phyloP scores from a whole-genome alignment of 2,113 vertebrate genomes.

The zebrafish (Danio rerio) region DNA sequence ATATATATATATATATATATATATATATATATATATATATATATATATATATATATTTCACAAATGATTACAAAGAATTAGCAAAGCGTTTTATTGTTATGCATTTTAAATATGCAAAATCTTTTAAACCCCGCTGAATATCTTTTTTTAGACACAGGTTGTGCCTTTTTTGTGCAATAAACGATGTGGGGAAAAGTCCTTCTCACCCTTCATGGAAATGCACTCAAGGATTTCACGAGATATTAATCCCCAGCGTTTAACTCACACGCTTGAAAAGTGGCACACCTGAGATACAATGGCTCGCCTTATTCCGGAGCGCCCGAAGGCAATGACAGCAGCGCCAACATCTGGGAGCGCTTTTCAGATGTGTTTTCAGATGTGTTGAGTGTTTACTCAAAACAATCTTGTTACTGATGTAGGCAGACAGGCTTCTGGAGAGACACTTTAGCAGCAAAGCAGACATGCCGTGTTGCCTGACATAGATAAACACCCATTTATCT shows the following conservation, averaged over 20 bases:
- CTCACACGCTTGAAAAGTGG: constrained; percentile 25
- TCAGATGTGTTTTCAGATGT: constrained; percentile 43
- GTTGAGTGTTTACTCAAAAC: constrained; percentile 46
- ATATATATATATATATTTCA: too few species aligned
- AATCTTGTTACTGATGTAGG: constrained; percentile 33
- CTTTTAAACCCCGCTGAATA: too few species aligned
- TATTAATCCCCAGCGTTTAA: constrained; percentile 20
- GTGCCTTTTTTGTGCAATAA: not conserved
- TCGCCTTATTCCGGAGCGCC: constrained; percentile 12
- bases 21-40: too few species aligned
- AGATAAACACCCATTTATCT: constrained; percentile 43
- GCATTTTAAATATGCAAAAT: too few species aligned
- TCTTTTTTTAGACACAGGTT: too few species aligned
- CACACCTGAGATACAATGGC: constrained; percentile 38
- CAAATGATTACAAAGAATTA: too few species aligned
- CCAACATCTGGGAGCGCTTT: constrained; percentile 43
- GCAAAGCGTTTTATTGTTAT: too few species aligned
- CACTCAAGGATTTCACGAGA: constrained; percentile 12
- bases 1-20: too few species aligned
- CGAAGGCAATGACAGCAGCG: constrained; percentile 31
- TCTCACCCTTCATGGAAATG: constrained; percentile 19
- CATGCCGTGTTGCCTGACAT: constrained; percentile 20
- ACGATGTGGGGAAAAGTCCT: not conserved
- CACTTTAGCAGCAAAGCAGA: constrained; percentile 40
- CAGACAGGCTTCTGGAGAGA: constrained; percentile 42